A percentile compares a stretch with the other conserved stretches of the same genome.
phyloP scores from a whole-genome alignment of 2,888 invertebrate genomes.

The Bembecia ichneumoniformis region DNA sequence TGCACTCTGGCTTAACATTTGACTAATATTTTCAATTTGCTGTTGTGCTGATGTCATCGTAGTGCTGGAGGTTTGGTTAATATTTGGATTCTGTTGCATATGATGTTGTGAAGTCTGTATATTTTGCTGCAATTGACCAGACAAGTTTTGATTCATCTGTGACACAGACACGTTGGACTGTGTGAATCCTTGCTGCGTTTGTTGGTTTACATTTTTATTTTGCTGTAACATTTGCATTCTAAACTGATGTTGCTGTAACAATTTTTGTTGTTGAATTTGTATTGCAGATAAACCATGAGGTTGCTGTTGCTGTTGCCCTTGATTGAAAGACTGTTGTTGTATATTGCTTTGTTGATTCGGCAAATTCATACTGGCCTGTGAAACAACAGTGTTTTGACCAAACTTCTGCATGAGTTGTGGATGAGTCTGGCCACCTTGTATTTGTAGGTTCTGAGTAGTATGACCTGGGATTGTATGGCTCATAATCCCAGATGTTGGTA shows the following conservation, averaged over 20 bases:
- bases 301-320: constrained; percentile 30
- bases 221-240: constrained; percentile 66
- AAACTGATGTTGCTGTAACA: constrained; percentile 72
- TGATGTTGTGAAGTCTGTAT: constrained; percentile 54
- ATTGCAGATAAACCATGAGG: constrained; percentile 62
- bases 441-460: constrained; percentile 56
- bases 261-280: constrained; percentile 68
- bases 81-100: constrained; percentile 47
- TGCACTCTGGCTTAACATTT: constrained; percentile 67
- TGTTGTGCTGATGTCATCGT: constrained; percentile 74
- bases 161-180: constrained; percentile 56
- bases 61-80: constrained; percentile 43
- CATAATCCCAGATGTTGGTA: constrained; percentile 51
- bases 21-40: constrained; percentile 75
- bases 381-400: constrained; percentile 46
- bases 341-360: constrained; percentile 48
- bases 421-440: constrained; percentile 48
- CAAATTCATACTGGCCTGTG: constrained; percentile 39
- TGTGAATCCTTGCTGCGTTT: constrained; percentile 41
- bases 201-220: constrained; percentile 33
- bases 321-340: constrained; percentile 43
- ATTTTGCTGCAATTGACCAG: constrained; percentile 55
- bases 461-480: constrained; percentile 57
- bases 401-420: constrained; percentile 55
- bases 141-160: constrained; percentile 56